Base-by-base conservation (phyloP, 2,113 vertebrate genomes). In the Silurus meridionalis region DNA sequence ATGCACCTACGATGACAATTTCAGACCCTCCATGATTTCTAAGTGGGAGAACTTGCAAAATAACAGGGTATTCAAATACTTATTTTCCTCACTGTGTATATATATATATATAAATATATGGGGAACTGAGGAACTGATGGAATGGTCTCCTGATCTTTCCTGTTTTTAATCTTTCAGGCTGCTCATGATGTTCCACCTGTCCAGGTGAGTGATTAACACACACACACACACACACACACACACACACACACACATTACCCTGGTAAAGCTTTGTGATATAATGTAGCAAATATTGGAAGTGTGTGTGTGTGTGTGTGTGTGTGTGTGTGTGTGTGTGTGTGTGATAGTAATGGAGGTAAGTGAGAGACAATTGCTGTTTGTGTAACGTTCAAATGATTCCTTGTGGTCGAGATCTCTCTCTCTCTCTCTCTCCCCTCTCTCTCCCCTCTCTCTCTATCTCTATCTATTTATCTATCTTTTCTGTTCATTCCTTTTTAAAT, bases 351-450 rank as follows among this genome's bases (percentile, higher is more conserved):
- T 80, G 53, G 83, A 83, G 78, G 75, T 84, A 57, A 61, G 64
- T 72, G 69, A 21, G 84, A 66, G 78, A 80, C 57, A 60, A 87
- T 60, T 85, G 77, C 67, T 80, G 52, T 67, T 84, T 87, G 69
- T 87, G 66, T 87, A 81, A 84, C 58, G 77, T 85, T 87, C 80
- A 84, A 87, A 85, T 88, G 53, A 23, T 50, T 77, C 60, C 78
- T 71, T 19, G 21, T n/a, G 50, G 74, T 53, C 15, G 50, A 77
- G 10, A 14, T 11, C 67, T 64, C 21, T 71, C 46, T 81, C 37
- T 63, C 63, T 61, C 64, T 86, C n/a, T 81, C 10, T 85, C 37
- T 77, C 78, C 72, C n/a, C 0, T 74, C 9, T 23, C 0, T 52
- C 19, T 21, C 0, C 6, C 9, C 11, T 15, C 15, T 55, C 5